Evolutionary conservation across 2,888 invertebrate genomes (phyloP).

Genomic region (Ommatoiulus sabulosus): DNA sequence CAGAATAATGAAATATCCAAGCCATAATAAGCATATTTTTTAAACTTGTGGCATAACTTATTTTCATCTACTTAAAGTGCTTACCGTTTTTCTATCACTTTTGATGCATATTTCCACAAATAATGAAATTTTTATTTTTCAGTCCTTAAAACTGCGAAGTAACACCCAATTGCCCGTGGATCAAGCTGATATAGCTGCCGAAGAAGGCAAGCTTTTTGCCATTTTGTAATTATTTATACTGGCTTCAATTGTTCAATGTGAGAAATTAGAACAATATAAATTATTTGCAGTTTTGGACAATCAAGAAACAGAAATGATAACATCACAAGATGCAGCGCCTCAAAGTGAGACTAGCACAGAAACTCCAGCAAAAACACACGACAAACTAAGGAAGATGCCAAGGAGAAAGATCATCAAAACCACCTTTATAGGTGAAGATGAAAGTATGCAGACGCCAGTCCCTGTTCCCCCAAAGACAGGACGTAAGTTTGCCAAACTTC

Average conservation of each 20-base stretch:
- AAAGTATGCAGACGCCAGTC: neutral
- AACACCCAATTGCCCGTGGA: neutral
- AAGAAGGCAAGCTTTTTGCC: neutral
- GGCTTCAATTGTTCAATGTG: neutral
- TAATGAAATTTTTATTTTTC: neutral
- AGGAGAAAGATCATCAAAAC: slow-evolving; percentile 1
- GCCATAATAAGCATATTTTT: no score
- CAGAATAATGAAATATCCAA: no score
- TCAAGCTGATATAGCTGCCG: neutral
- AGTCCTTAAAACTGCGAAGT: neutral
- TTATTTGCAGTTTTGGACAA: neutral
- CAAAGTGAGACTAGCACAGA: neutral
- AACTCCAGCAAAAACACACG: neutral
- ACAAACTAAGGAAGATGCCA: neutral
- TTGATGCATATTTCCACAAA: neutral
- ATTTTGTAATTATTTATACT: neutral
- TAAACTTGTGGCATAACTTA: no score
- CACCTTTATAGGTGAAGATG: neutral
- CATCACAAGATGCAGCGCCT: neutral
- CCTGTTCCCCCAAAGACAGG: neutral
- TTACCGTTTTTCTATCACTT: no score
- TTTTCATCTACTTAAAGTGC: no score
- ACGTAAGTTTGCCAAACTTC: neutral
- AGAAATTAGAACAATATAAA: neutral
- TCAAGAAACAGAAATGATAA: neutral